Evolutionary conservation across 2,888 invertebrate genomes (phyloP).

Genomic region (Exephanes ischioxanthus): DNA sequence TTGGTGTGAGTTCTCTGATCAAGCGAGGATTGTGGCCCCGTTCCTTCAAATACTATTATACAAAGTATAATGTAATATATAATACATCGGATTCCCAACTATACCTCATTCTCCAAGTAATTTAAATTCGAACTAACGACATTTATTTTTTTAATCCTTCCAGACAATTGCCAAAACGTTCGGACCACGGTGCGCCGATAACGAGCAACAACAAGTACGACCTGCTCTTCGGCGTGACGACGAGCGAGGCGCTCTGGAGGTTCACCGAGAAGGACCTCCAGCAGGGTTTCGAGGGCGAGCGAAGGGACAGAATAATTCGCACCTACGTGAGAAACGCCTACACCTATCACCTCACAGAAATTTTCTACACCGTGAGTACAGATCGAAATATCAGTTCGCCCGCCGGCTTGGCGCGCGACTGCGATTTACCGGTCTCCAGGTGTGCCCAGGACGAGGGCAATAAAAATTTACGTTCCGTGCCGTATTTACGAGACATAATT

Average conservation of each 20-base stretch:
- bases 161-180: conserved; percentile 80
- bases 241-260: conserved; percentile 96
- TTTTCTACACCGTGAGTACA: conserved; percentile 93
- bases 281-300: conserved; percentile 94
- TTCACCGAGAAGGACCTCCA: conserved; percentile 94
- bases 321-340: conserved; percentile 98
- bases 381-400: background rate
- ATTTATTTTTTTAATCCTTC: conserved; percentile 42
- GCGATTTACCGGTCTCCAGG: conserved; percentile 55
- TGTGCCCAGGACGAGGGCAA: conserved; percentile 25
- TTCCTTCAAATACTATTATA: background rate
- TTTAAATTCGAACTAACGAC: background rate
- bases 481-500: conserved; percentile 55
- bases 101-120: background rate
- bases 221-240: conserved; percentile 96
- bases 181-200: conserved; percentile 82
- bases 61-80: no score
- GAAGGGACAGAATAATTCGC: conserved; percentile 94
- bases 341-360: conserved; percentile 97
- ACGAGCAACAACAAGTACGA: conserved; percentile 89
- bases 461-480: conserved; percentile 3
- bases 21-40: no score
- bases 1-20: no score
- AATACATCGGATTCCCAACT: background rate
- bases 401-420: conserved; percentile 8